Base-by-base conservation (phyloP, 2,113 vertebrate genomes). In the Platycercus adscitus region DNA sequence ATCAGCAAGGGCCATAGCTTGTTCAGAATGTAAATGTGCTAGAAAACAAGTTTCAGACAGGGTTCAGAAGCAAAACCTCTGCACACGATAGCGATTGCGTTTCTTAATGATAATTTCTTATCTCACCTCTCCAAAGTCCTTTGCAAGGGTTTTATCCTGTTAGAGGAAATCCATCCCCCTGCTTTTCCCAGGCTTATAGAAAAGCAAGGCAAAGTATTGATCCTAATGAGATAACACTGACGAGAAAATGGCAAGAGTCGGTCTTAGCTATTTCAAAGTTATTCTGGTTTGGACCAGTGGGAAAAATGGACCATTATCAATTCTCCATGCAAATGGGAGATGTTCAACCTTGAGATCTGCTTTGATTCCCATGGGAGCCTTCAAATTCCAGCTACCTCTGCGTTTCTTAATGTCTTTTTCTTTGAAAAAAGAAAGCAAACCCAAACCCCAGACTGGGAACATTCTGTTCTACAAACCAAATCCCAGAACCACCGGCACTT, bases 101-200 rank as follows among this genome's bases (percentile, higher is more conserved):
- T 92, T 28, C 86, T 75, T 35, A 49, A 92, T n/a, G 80, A 65
- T 96, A 79, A 94, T 91, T 95, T 86, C 94, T 95, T 96, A 96
- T 97, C 95, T 95, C 72, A 29, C 86, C 92, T 93, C 95, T 91
- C 80, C 83, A 72, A 95, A 96, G 86, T 70, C 86, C 81, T 82
- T 35, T 15, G 79, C 87, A 21, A 85, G 78, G 88, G 77, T 91
- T 94, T 96, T 79, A 91, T 81, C 73, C 88, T 84, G 84, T 71
- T 89, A 75, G 75, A 88, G 85, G 90, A 95, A 96, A 91, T 93
- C 85, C 92, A 91, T 93, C 86, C 76, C 56, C 89, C 76, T 71
- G 86, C 69, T 90, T 95, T 94, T 93, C 70, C 61, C 86, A 71
- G 78, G 79, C 81, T 94, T 89, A 87, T 24, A 85, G 73, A 56